Conservation (phyloP, 2,888 invertebrate genomes). For the Acanthosepion pharaonis region DNA sequence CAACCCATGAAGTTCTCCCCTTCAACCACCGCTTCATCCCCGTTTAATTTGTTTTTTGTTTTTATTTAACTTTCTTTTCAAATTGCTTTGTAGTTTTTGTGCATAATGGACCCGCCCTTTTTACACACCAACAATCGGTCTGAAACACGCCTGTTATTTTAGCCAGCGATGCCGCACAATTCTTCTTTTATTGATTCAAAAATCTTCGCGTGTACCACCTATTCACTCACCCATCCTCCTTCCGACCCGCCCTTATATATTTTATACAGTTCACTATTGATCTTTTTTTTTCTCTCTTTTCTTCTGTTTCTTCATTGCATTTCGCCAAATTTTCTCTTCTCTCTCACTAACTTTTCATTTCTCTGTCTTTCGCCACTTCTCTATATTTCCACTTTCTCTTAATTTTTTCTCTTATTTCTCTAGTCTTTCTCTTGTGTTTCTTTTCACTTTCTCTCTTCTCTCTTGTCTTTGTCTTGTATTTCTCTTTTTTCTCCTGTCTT, state of each 20-base stretch:
- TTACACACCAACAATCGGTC: slow-evolving; percentile 33
- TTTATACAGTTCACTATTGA: no score
- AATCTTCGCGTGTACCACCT: neutral
- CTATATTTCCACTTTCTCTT: no score
- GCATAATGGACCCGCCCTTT: neutral
- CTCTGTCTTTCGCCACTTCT: no score
- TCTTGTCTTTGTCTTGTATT: no score
- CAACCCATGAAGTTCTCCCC: neutral
- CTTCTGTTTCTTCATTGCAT: no score
- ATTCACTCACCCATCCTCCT: neutral
- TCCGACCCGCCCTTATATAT: neutral
- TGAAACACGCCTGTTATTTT: slow-evolving; percentile 33
- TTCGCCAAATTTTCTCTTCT: no score
- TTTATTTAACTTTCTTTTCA: neutral
- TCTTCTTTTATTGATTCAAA: neutral
- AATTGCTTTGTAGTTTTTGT: neutral
- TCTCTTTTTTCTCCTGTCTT: no score
- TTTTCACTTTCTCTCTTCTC: no score
- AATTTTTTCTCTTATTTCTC: no score
- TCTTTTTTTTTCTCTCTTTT: no score
- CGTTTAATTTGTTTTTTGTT: neutral
- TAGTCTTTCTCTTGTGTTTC: no score
- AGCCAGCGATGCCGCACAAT: neutral
- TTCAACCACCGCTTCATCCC: neutral
- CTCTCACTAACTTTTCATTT: no score